Conservation (phyloP, 2,797 vertebrate genomes). For the Phyllotis vaccarum region DNA sequence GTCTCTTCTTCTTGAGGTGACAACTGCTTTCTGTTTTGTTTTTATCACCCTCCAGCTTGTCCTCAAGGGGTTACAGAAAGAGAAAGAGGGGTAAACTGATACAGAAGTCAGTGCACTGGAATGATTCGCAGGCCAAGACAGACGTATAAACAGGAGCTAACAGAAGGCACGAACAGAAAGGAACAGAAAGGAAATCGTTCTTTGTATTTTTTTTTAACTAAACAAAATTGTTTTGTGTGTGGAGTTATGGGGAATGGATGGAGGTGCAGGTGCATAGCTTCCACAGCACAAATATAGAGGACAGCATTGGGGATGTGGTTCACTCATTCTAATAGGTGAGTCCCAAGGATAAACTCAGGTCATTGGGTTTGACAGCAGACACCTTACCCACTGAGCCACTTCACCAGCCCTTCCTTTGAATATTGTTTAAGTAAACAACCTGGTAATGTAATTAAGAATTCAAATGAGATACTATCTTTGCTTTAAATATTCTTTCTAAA, state of each 20-base stretch:
- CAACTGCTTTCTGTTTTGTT: background rate
- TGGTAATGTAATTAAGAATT: background rate
- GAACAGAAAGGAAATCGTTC: background rate
- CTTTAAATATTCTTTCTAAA: conserved; percentile 48
- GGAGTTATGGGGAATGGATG: background rate
- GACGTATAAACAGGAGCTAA: background rate
- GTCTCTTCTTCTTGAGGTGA: background rate
- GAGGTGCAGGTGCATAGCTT: background rate
- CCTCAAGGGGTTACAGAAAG: background rate
- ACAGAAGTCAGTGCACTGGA: background rate
- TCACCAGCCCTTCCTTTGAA: background rate
- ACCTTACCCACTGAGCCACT: background rate
- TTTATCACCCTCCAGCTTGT: background rate
- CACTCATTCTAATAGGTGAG: no score
- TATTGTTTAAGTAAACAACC: background rate
- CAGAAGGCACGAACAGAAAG: background rate
- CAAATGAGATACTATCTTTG: background rate
- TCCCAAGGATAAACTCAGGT: background rate
- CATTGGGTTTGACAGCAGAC: background rate
- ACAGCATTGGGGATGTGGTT: background rate
- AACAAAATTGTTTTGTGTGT: background rate
- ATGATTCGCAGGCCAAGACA: no score
- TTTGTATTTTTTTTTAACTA: background rate
- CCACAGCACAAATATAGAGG: background rate
- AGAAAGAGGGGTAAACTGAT: background rate